These are phyloP conservation scores for Lacerta viridis DNA, from an alignment of 2,797 vertebrate genomes.

Conservation along the genomic window DNA sequence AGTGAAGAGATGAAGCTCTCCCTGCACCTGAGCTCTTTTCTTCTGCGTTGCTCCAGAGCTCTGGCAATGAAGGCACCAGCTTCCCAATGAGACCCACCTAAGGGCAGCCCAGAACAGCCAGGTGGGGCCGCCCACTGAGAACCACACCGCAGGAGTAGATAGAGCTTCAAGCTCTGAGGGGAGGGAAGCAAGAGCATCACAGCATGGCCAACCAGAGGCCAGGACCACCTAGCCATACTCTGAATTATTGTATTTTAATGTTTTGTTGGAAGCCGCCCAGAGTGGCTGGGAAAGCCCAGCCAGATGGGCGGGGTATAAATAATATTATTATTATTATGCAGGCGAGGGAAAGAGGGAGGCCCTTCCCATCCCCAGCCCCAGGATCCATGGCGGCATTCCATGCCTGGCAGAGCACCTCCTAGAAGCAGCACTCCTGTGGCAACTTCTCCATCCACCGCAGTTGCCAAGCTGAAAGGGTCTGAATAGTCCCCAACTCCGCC, in stretches of 20 bases:
- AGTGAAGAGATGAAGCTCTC: not conserved
- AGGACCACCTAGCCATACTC: not conserved
- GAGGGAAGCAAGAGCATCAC: not conserved
- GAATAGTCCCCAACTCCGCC: no score
- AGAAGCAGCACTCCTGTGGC: not conserved
- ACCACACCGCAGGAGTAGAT: not conserved
- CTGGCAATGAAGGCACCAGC: not conserved
- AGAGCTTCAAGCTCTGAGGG: not conserved
- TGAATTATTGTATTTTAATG: no score
- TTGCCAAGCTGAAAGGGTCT: not conserved
- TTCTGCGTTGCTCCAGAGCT: not conserved
- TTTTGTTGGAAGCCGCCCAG: no score
- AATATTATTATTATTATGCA: no score
- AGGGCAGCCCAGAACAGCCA: not conserved
- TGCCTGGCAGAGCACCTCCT: not conserved
- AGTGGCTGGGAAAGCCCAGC: no score
- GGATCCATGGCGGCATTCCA: not conserved
- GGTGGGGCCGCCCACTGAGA: not conserved
- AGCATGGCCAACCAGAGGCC: not conserved
- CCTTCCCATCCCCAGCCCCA: not conserved
- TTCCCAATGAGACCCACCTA: not conserved
- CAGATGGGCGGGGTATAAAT: no score
- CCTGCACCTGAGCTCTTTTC: not conserved
- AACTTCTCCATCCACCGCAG: not conserved
- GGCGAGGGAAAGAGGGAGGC: not conserved